Base-by-base conservation (phyloP, 2,113 vertebrate genomes). In the Pimephales promelas region DNA sequence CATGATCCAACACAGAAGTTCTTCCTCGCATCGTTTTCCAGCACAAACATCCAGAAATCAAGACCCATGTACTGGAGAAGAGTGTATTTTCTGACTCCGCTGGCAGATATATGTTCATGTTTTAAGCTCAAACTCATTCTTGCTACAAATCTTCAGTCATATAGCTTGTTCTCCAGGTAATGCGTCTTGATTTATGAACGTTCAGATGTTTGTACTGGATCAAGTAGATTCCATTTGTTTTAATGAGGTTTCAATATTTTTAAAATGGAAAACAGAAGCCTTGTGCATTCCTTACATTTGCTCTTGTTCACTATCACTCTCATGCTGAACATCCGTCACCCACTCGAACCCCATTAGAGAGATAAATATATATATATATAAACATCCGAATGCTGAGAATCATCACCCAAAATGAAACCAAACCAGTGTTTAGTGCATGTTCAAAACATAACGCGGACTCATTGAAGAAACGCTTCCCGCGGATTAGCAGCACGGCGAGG, bases 401-500 rank as follows among this genome's bases (percentile, higher is more conserved):
- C 22, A 1, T 45, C 71, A 68, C 79, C 75, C 74, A 76, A n/a
- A 40, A 61, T 26, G 56, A 28, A 59, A 68, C 22, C 54, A 78
- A 81, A 31, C 59, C 79, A 74, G 84, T 84, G 82, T 83, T 76
- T 73, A 43, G 62, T 66, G 62, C 20, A 82, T 47, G 22, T 64
- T 76, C 26, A 75, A 14, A 82, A 40, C 31, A 75, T 59, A 34
- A 10, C 5, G 66, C 68, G 10, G 54, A 52, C 10, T 81, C 64
- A 10, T 10, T 56, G 6, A 20, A 13, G 49, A 20, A n/a, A 0
- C 49, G 1, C 4, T 10, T 57, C 10, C 22, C 0, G 22, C 56
- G 24, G 14, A 91, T 94, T 95, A 98, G 92, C 97, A 98, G 91
- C 97, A 98, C 47, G 94, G 91, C 31, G 94, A 90, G 85, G 90